phyloP scores from a whole-genome alignment of 2,113 vertebrate species.

The Aphyosemion australe region DNA sequence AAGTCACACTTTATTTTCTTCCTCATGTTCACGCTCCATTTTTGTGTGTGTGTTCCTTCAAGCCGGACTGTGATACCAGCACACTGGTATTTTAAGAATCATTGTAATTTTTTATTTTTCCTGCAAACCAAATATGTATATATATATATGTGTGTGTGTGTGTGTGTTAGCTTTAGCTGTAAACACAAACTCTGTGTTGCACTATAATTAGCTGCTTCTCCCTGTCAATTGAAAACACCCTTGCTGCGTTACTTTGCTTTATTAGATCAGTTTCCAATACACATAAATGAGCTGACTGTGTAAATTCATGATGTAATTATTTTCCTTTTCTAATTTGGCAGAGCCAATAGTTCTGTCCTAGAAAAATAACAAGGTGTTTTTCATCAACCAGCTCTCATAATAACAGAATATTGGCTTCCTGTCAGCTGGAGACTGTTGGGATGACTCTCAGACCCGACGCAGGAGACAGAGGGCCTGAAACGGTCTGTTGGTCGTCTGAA shows the following conservation, averaged over 20 bases:
- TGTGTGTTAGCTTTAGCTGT: not conserved
- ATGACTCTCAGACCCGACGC: conserved; percentile 49
- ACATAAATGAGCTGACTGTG: conserved; percentile 52
- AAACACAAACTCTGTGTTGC: not conserved
- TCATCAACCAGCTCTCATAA: conserved; percentile 54
- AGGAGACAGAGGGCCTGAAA: conserved; percentile 40
- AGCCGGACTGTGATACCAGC: too few relatives aligned
- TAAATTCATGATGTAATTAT: conserved; percentile 53
- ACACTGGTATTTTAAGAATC: too few relatives aligned
- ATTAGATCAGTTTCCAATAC: conserved; percentile 54
- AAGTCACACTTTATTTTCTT: too few relatives aligned
- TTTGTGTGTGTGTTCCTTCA: too few relatives aligned
- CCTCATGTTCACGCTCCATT: too few relatives aligned
- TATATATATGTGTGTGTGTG: too few relatives aligned
- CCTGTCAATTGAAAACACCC: conserved; percentile 38
- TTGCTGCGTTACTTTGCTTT: conserved; percentile 46
- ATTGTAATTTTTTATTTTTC: too few relatives aligned
- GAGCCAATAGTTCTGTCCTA: conserved; percentile 51
- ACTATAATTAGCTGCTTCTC: too few relatives aligned
- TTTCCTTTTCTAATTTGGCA: conserved; percentile 54
- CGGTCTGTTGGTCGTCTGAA: too few relatives aligned
- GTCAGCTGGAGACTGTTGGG: conserved; percentile 46
- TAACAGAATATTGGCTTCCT: conserved; percentile 65
- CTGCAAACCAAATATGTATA: too few relatives aligned
- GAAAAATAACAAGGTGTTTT: conserved; percentile 60